These are phyloP conservation scores for Aproaerema taeniolella DNA, from an alignment of 2,888 invertebrate genomes.

Conservation along the genomic window DNA sequence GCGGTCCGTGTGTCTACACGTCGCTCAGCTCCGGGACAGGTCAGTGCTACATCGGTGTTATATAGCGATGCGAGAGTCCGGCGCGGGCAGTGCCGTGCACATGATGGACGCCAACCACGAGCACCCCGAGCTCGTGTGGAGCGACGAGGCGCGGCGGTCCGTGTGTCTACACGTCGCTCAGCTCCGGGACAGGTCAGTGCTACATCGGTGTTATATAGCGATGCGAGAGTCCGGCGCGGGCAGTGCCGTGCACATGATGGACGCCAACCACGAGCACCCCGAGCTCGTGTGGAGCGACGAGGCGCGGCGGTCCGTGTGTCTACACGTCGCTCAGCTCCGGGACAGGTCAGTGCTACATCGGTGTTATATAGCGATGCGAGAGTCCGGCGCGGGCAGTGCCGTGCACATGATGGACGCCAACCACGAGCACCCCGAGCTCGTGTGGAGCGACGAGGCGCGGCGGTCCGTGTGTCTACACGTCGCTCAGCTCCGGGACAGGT, in stretches of 20 bases:
- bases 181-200: slow-evolving; percentile 81
- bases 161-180: slow-evolving; percentile 80
- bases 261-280: too few species aligned
- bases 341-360: too few species aligned
- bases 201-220: too few species aligned
- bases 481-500: neutral
- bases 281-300: slow-evolving; percentile 2
- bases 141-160: slow-evolving; percentile 89
- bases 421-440: slow-evolving; percentile 1
- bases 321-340: neutral
- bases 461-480: neutral
- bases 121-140: slow-evolving; percentile 99
- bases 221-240: slow-evolving; percentile 43
- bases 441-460: neutral
- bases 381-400: neutral
- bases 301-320: neutral
- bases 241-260: neutral
- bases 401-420: slow-evolving; percentile 1
- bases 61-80: slow-evolving; percentile 93
- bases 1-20: slow-evolving; percentile 83
- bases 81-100: slow-evolving; percentile 80
- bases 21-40: slow-evolving; percentile 83
- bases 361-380: too few species aligned
- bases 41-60: slow-evolving; percentile 73
- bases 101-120: slow-evolving; percentile 97